phyloP scores from a whole-genome alignment of 2,888 invertebrate species.

The Latrodectus elegans region DNA sequence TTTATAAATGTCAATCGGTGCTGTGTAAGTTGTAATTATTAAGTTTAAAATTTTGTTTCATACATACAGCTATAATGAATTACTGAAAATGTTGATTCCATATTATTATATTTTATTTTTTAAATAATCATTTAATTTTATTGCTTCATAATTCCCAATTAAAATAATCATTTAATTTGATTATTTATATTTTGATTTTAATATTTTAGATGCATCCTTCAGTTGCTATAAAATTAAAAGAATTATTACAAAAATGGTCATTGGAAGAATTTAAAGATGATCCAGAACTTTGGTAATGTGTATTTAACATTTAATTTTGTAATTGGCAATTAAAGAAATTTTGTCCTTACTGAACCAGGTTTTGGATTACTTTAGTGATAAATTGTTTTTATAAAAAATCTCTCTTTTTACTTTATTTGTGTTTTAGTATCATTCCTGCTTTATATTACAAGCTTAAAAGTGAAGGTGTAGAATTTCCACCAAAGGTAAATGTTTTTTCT shows the following conservation, averaged over 20 bases:
- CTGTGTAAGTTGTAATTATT: too few species aligned
- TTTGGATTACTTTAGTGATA: neutral
- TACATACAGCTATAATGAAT: neutral
- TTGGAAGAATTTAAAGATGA: slow-evolving; percentile 94
- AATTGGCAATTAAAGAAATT: neutral
- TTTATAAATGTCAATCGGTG: too few species aligned
- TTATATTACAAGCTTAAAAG: slow-evolving; percentile 86
- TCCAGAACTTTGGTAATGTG: slow-evolving; percentile 80
- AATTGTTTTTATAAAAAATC: neutral
- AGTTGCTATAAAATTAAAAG: slow-evolving; percentile 86
- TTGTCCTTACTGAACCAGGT: neutral
- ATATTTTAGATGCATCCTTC: slow-evolving; percentile 80
- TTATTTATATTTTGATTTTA: neutral
- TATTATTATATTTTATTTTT: neutral
- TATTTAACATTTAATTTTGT: neutral
- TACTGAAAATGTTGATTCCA: neutral
- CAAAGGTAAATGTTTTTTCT: slow-evolving; percentile 16
- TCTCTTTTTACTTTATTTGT: neutral
- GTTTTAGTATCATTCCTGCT: slow-evolving; percentile 86
- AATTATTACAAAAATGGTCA: slow-evolving; percentile 92
- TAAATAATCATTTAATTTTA: neutral
- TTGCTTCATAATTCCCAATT: neutral
- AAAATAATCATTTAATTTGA: neutral
- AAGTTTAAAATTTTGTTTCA: neutral
- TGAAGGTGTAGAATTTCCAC: slow-evolving; percentile 84